Evolutionary conservation across 2,797 vertebrate species (phyloP).

Genomic region (Phylloscopus collybita): DNA sequence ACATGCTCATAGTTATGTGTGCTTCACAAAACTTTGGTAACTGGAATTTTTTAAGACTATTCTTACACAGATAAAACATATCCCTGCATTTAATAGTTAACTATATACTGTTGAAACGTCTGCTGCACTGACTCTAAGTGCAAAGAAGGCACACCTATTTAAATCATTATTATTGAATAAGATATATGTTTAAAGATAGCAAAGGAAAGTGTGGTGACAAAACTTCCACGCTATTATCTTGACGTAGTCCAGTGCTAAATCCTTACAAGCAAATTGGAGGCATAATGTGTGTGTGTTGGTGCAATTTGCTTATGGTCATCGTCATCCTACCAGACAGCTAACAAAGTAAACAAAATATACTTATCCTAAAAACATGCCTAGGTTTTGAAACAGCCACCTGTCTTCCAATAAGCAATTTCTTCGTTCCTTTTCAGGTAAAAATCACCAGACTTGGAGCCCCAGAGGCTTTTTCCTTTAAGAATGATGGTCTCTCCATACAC

Average conservation of each 20-base stretch:
- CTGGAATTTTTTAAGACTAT: neutral
- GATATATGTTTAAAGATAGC: neutral
- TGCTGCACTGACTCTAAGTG: neutral
- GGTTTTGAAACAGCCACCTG: neutral
- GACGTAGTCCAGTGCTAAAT: neutral
- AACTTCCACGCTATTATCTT: neutral
- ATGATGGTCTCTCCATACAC: neutral
- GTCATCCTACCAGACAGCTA: neutral
- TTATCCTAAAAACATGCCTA: neutral
- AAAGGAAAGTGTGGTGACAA: neutral
- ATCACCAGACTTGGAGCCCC: neutral
- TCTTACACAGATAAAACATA: neutral
- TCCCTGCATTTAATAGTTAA: neutral
- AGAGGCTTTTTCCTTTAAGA: neutral
- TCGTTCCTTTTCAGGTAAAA: neutral
- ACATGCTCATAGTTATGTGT: rapidly evolving
- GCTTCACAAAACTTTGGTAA: neutral
- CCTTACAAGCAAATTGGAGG: neutral
- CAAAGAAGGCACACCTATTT: neutral
- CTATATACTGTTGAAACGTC: neutral
- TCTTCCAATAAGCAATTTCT: neutral
- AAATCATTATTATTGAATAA: neutral
- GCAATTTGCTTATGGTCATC: neutral
- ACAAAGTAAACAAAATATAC: neutral
- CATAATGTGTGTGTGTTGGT: neutral